Evolutionary conservation across 2,113 vertebrate species (phyloP).

Genomic region (Lanius ludovicianus): DNA sequence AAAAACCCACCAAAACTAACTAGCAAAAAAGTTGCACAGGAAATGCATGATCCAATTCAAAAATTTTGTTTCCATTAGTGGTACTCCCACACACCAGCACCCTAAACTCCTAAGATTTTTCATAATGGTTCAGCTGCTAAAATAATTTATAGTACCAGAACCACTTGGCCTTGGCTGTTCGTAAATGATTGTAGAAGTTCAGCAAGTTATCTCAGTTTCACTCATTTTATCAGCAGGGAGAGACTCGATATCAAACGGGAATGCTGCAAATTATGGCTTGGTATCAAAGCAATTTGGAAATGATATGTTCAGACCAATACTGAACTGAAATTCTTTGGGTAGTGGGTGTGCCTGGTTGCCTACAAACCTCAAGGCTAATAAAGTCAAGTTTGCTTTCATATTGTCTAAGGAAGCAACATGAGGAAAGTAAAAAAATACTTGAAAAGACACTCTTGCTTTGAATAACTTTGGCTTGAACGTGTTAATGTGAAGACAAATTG

Average conservation of each 20-base stretch:
- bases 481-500: background rate
- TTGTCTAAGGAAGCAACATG: background rate
- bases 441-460: background rate
- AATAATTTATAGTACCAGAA: conserved; percentile 9
- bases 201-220: background rate
- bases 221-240: conserved; percentile 1
- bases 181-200: background rate
- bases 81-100: background rate
- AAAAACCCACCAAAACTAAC: background rate
- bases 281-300: conserved; percentile 40
- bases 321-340: background rate
- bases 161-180: background rate
- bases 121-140: background rate
- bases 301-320: background rate
- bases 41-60: background rate
- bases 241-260: background rate
- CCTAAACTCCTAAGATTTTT: background rate
- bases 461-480: background rate
- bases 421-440: background rate
- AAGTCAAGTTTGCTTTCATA: background rate
- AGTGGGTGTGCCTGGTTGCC: background rate
- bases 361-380: background rate
- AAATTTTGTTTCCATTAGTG: background rate
- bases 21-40: background rate
- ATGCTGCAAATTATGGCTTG: background rate